These are phyloP conservation scores for Zaprionus capensis DNA, from an alignment of 1,140 invertebrate genomes.

Conservation along the genomic window DNA sequence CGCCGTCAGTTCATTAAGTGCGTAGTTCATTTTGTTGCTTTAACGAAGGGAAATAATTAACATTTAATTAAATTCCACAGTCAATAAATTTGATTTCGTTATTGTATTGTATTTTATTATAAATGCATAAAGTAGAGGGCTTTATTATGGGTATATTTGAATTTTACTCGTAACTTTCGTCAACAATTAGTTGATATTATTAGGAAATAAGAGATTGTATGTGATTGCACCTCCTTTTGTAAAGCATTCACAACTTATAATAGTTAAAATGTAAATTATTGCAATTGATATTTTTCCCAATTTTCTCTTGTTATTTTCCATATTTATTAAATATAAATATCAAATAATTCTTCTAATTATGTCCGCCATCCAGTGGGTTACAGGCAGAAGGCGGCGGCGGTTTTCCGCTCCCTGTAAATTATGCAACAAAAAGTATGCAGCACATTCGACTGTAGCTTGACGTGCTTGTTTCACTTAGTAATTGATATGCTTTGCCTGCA, in stretches of 20 bases:
- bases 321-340: too few relatives aligned
- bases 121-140: background rate
- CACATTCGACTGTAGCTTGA: too few relatives aligned
- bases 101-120: slow-evolving; percentile 1
- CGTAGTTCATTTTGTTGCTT: background rate
- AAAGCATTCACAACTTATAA: too few relatives aligned
- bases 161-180: background rate
- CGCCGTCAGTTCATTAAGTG: slow-evolving; percentile 45
- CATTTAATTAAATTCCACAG: slow-evolving; percentile 47
- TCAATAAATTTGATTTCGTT: slow-evolving; percentile 1
- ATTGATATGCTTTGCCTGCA: too few relatives aligned
- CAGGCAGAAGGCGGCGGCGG: too few relatives aligned
- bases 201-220: too few relatives aligned
- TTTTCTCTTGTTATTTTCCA: background rate
- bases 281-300: background rate
- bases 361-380: too few relatives aligned
- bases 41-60: background rate
- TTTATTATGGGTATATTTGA: background rate
- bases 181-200: background rate
- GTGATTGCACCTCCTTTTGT: too few relatives aligned
- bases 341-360: too few relatives aligned
- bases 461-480: too few relatives aligned
- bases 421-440: too few relatives aligned
- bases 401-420: too few relatives aligned
- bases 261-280: background rate